Base-by-base conservation (phyloP, 2,797 vertebrate species). In the Hydrolagus colliei region DNA sequence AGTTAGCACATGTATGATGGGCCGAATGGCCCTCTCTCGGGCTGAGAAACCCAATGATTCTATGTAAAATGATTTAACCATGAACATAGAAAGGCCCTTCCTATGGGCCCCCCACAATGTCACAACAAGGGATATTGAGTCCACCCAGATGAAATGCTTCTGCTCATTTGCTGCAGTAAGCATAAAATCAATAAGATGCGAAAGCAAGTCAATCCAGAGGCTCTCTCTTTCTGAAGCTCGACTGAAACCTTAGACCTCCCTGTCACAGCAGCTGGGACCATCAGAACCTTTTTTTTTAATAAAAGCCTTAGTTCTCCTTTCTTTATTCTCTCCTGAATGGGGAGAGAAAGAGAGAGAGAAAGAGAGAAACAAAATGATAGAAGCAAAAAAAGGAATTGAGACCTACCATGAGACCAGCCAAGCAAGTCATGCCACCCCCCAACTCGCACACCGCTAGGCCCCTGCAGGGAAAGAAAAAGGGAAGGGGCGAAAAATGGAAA, bases 331-430 rank as follows among this genome's bases (percentile, higher is more conserved):
- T 71, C 16, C 27, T 82, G 79, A 82, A 82, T 82, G 63, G 27
- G 18, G 32, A 9, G 9, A 18, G 2, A 32, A 16, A 65, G 12
- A 65, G 9, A 9, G 72, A 12, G 59, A 1, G 59, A 12, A 18
- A 10, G 18, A 4, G 18, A 2, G 75, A 4, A 20, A 16, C 8
- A 27, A 27, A 52, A 52, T 6, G 41, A 52, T 52, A 52, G 9
- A 61, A 7, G 13, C 16, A 71, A 67, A 71, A 71, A 71, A 84
- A 67, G n/a, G 65, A 84, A 84, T 71, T 41, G 9, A 84, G 91
- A 96, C 97, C 96, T 98, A 99, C 98, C 97, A 98, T 98, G 92
- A 99, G 96, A 89, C 97, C 98, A 92, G 97, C 97, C 90, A 99
- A 97, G 95, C 97, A 98, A 92, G 97, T 98, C 98, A 99, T 98